Percentiles rank a stretch among this genome's conserved stretches.
Evolutionary conservation across 2,113 vertebrate species (phyloP).

Genomic region (Neopipo cinnamomea): DNA sequence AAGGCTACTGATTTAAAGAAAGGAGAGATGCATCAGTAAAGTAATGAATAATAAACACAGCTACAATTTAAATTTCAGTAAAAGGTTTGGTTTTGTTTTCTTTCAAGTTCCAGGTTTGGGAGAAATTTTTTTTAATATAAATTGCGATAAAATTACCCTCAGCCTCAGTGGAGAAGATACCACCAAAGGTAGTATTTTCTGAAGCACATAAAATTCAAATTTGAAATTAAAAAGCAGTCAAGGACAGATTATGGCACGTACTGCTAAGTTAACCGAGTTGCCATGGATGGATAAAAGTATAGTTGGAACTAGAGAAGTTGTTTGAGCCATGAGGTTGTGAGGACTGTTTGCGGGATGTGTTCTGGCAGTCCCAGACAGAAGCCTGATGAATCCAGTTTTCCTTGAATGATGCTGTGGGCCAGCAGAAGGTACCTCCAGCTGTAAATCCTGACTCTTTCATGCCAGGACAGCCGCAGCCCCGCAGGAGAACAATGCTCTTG

Average conservation of each 20-base stretch:
- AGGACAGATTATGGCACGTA: neutral
- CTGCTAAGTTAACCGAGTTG: neutral
- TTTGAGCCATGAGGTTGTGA: neutral
- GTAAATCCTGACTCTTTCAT: neutral
- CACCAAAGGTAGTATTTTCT: neutral
- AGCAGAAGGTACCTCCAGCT: neutral
- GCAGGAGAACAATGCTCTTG: neutral
- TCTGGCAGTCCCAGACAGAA: neutral
- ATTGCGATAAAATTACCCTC: neutral
- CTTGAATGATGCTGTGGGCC: neutral
- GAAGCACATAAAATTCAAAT: neutral
- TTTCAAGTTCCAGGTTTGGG: neutral
- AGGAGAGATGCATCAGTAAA: neutral
- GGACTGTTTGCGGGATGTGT: fast-evolving
- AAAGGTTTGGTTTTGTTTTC: neutral
- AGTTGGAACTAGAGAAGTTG: neutral
- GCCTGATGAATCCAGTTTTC: neutral
- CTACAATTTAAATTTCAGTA: neutral
- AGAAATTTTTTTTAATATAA: neutral
- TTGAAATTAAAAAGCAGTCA: neutral
- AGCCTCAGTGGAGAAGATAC: neutral
- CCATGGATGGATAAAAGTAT: neutral
- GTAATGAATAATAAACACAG: neutral
- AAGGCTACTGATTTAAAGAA: neutral
- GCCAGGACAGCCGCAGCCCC: neutral